These are phyloP conservation scores for Slavum lentiscoides DNA, from an alignment of 2,888 invertebrate genomes.

Conservation along the genomic window DNA sequence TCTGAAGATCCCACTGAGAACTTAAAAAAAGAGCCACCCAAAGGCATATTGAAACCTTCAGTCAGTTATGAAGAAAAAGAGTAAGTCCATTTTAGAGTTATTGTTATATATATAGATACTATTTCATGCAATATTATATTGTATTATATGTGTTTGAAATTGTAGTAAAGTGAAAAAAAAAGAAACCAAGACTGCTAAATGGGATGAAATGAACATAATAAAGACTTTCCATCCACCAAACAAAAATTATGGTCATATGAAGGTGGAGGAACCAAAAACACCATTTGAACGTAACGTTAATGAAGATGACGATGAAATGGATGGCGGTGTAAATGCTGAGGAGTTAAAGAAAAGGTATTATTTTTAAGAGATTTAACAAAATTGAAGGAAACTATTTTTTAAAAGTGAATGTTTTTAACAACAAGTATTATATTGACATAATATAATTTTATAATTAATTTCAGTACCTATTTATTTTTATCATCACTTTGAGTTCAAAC, in stretches of 20 bases:
- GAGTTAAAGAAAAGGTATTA: constrained; percentile 75
- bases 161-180: background rate
- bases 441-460: background rate
- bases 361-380: background rate
- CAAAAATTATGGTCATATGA: constrained; percentile 99
- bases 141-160: background rate
- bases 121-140: background rate
- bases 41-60: constrained; percentile 90
- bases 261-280: constrained; percentile 96
- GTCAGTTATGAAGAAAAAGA: constrained; percentile 82
- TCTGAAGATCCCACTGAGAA: constrained; percentile 65
- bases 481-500: too few relatives aligned
- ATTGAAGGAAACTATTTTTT: too few relatives aligned
- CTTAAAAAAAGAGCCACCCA: constrained; percentile 79
- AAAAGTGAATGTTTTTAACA: too few relatives aligned
- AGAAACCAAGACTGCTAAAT: constrained; percentile 71
- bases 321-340: constrained; percentile 68
- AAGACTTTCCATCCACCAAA: constrained; percentile 96
- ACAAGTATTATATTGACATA: background rate
- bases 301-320: constrained; percentile 67
- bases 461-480: background rate
- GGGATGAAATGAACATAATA: constrained; percentile 98
- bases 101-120: background rate
- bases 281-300: constrained; percentile 72
- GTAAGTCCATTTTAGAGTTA: constrained; percentile 57